Evolutionary conservation across 2,797 vertebrate genomes (phyloP).

Genomic region (Pseudotriccus pelzelni): DNA sequence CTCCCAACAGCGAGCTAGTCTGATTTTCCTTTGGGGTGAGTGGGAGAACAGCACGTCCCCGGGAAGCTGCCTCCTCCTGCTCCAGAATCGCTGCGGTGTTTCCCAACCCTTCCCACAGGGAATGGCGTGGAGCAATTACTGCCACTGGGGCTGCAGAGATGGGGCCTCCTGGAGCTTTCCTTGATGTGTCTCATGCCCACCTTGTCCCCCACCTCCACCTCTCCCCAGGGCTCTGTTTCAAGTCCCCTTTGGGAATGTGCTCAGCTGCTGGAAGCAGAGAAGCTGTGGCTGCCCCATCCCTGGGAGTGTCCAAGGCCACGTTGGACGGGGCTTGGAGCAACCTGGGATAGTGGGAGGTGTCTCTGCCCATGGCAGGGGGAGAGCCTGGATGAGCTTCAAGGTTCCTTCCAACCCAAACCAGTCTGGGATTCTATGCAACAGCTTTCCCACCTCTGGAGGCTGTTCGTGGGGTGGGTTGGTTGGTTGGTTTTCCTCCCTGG

Average conservation of each 20-base stretch:
- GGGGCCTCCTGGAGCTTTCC: background rate
- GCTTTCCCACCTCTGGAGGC: background rate
- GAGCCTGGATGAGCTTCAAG: background rate
- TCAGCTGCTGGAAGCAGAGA: background rate
- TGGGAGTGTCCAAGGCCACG: background rate
- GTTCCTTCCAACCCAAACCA: background rate
- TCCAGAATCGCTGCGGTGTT: rapidly evolving
- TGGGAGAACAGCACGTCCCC: background rate
- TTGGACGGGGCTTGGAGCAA: rapidly evolving
- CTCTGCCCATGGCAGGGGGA: background rate
- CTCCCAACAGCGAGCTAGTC: background rate
- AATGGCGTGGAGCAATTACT: background rate
- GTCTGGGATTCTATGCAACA: background rate
- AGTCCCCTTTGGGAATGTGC: background rate
- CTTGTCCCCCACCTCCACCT: rapidly evolving
- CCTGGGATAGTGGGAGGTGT: background rate
- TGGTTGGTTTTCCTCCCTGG: background rate
- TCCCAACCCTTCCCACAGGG: background rate
- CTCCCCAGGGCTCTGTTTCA: background rate
- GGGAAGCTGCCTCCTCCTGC: background rate
- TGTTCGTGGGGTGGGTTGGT: background rate
- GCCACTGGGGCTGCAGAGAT: rapidly evolving
- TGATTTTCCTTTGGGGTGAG: rapidly evolving
- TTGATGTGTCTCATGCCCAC: background rate
- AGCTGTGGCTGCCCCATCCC: background rate